Percentiles rank a stretch among this genome's conserved stretches.
Evolutionary conservation across 1,140 invertebrate species (phyloP).

Genomic region (Zophobas atratus): DNA sequence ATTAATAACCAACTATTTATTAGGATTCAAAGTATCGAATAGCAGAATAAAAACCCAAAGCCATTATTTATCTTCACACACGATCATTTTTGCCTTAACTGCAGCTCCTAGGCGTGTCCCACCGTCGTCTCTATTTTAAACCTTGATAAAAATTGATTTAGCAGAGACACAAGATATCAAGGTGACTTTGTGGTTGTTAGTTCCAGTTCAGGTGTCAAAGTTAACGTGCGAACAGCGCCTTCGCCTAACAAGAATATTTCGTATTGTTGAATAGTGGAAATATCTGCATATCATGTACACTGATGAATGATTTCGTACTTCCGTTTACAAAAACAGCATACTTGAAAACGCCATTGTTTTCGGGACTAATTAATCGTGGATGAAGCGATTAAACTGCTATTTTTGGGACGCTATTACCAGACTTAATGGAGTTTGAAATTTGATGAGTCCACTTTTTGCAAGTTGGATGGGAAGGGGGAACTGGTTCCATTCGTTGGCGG

Average conservation of each 20-base stretch:
- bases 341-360: neutral
- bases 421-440: too few relatives aligned
- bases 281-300: neutral
- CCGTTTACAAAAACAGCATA: slow-evolving; percentile 12
- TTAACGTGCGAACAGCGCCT: slow-evolving; percentile 12
- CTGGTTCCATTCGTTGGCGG: too few relatives aligned
- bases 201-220: slow-evolving; percentile 39
- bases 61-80: too few relatives aligned
- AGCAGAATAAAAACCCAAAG: too few relatives aligned
- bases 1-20: too few relatives aligned
- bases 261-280: slow-evolving; percentile 23
- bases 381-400: too few relatives aligned
- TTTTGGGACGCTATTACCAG: too few relatives aligned
- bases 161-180: slow-evolving; percentile 31
- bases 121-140: slow-evolving; percentile 31
- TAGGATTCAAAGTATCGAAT: too few relatives aligned
- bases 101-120: neutral
- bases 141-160: slow-evolving; percentile 40
- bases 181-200: slow-evolving; percentile 36
- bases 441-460: too few relatives aligned
- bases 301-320: slow-evolving; percentile 7
- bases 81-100: too few relatives aligned
- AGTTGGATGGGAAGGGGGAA: too few relatives aligned
- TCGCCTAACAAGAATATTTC: slow-evolving; percentile 18
- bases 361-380: too few relatives aligned